Base-by-base conservation (phyloP, 2,888 invertebrate species). In the Chrysopilus asiliformis region DNA sequence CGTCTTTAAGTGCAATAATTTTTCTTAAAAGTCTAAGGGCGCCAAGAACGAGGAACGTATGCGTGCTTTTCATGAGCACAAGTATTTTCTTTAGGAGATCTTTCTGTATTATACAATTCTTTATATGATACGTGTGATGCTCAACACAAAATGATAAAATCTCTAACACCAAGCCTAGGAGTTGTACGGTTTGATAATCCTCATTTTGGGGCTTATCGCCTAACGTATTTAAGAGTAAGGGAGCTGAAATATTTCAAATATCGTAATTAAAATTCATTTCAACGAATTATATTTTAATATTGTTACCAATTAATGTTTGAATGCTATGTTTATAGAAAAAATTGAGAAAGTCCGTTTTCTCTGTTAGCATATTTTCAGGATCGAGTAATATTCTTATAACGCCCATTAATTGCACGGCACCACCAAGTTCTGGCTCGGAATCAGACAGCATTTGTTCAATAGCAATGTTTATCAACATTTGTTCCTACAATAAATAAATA, bases 271-370 rank as follows among this genome's bases (percentile, higher is more conserved):
- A 26, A 26, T 34, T 31, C 19, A 13, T 24, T 4, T 27, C 22
- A 20, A 17, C 34, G 24, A 38, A 17, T 14, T 14, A 32, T n/a
- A 27, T 10, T 7, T 34, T 2, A 24, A 1, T 18, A 13, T 25
- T 60, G 68, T 66, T 67, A 84, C 85, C 82, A 67, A 94, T 89
- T 51, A 98, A 72, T 36, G 89, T 86, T 60, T 91, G 87, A 71
- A 98, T 89, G 68, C 93, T 93, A 66, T 93, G 86, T 64, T 93
- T 94, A 68, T 99, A 99, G 68, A 98, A 99, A 65, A 94, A 93
- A 64, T 86, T 87, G 38, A 99, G 74, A 64, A 99, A 99, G 64
- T 98, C 97, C 13, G 90, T 86, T 65, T 95, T 95, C 68, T 98
- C 97, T 39, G 90, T 86, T 46, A 95, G 69, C 95, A 97, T 97